Conservation (phyloP, 2,797 vertebrate species). For the Helarctos malayanus region DNA sequence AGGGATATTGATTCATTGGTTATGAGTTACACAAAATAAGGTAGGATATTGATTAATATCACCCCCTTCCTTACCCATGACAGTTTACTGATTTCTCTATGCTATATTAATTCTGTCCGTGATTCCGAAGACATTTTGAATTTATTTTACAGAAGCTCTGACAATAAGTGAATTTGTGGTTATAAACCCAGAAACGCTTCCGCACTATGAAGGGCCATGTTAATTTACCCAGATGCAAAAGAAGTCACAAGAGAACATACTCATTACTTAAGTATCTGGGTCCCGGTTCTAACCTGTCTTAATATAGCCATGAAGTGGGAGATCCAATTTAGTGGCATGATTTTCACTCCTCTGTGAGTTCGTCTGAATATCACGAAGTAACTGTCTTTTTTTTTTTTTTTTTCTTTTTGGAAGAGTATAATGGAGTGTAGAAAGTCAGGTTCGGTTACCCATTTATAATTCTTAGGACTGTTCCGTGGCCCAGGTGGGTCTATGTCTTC, state of each 20-base stretch:
- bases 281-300: slow-evolving; percentile 49
- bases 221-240: slow-evolving; percentile 34
- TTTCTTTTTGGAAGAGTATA: neutral
- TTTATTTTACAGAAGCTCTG: slow-evolving; percentile 32
- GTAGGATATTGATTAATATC: slow-evolving; percentile 13
- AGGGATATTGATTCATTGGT: neutral
- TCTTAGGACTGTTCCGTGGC: neutral
- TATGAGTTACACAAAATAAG: slow-evolving; percentile 4
- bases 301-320: slow-evolving; percentile 51
- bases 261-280: neutral
- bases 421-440: slow-evolving; percentile 39
- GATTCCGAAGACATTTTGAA: neutral
- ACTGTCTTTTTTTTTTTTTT: neutral
- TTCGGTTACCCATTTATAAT: slow-evolving; percentile 50
- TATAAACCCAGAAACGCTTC: neutral
- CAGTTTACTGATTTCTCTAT: neutral
- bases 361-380: slow-evolving; percentile 50
- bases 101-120: slow-evolving; percentile 29
- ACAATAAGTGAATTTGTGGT: neutral
- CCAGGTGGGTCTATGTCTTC: neutral
- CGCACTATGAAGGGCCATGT: neutral
- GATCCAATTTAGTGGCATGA: slow-evolving; percentile 46
- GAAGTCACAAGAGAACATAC: slow-evolving; percentile 19
- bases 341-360: slow-evolving; percentile 65
- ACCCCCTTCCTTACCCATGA: neutral